phyloP scores from a whole-genome alignment of 1,140 invertebrate genomes.

The Bombus confusus region DNA sequence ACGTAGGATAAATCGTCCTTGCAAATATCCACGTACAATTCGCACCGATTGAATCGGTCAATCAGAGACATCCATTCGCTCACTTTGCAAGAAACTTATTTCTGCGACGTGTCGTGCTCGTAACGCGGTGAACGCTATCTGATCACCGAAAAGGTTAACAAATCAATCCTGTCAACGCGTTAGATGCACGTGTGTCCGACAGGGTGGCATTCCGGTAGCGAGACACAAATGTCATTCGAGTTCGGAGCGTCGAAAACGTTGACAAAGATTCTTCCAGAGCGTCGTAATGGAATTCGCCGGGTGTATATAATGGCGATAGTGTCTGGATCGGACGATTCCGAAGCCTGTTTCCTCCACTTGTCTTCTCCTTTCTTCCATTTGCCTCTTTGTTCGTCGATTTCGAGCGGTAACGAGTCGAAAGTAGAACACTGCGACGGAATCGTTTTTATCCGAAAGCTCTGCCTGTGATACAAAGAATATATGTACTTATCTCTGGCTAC shows the following conservation, averaged over 20 bases:
- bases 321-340: constrained; percentile 1
- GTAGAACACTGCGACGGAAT: not conserved
- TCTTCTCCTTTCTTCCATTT: not conserved
- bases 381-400: not conserved
- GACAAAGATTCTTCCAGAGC: not conserved
- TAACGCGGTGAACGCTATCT: not conserved
- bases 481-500: not conserved
- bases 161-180: not conserved
- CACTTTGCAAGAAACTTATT: not conserved
- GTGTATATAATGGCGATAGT: not conserved
- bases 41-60: not conserved
- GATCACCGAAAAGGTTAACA: not conserved
- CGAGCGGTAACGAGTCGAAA: not conserved
- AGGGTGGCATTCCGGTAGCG: not conserved
- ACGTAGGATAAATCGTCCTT: not conserved
- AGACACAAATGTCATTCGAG: not conserved
- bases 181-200: not conserved
- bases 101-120: not conserved
- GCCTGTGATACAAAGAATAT: not conserved
- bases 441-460: not conserved
- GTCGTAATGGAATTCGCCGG: not conserved
- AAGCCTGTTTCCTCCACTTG: not conserved
- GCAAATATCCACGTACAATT: not conserved
- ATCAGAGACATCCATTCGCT: not conserved
- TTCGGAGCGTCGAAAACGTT: not conserved